Evolutionary conservation across 2,113 vertebrate species (phyloP).

Genomic region (Plecturocebus donacophilus): DNA sequence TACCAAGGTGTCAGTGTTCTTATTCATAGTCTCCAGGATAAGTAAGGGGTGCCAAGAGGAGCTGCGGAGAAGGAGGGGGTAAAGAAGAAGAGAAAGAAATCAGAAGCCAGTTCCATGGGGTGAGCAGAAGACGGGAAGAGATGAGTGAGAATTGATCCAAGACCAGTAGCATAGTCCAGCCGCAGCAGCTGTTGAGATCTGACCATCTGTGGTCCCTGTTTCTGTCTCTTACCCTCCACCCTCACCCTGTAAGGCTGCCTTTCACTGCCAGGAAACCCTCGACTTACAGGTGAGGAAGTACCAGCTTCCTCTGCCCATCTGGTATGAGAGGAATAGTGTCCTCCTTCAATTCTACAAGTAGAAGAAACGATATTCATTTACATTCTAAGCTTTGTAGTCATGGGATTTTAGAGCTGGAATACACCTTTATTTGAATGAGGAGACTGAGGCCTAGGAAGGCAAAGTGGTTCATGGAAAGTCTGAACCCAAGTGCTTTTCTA

Average conservation of each 20-base stretch:
- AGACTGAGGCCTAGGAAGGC: not conserved
- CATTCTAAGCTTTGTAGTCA: not conserved
- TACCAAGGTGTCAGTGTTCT: not conserved
- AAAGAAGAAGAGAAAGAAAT: not conserved
- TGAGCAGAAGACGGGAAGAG: not conserved
- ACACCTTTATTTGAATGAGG: not conserved
- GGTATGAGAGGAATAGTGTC: not conserved
- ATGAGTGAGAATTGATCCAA: not conserved
- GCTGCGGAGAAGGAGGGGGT: not conserved
- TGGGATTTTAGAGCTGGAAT: not conserved
- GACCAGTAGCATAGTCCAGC: not conserved
- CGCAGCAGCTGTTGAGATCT: not conserved
- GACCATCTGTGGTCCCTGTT: not conserved
- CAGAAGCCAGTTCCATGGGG: not conserved
- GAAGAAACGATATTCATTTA: not conserved
- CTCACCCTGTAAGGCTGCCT: not conserved
- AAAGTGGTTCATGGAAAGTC: not conserved
- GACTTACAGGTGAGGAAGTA: not conserved
- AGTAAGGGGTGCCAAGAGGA: not conserved
- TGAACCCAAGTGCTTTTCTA: not conserved
- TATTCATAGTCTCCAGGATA: not conserved
- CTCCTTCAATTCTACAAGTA: not conserved
- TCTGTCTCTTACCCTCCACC: not conserved
- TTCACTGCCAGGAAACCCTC: not conserved
- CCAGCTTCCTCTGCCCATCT: not conserved